A percentile compares a stretch with the other conserved stretches of the same genome.
These are phyloP conservation scores for Schizopygopsis pylzovi DNA, from an alignment of 2,797 vertebrate species.

Conservation along the genomic window DNA sequence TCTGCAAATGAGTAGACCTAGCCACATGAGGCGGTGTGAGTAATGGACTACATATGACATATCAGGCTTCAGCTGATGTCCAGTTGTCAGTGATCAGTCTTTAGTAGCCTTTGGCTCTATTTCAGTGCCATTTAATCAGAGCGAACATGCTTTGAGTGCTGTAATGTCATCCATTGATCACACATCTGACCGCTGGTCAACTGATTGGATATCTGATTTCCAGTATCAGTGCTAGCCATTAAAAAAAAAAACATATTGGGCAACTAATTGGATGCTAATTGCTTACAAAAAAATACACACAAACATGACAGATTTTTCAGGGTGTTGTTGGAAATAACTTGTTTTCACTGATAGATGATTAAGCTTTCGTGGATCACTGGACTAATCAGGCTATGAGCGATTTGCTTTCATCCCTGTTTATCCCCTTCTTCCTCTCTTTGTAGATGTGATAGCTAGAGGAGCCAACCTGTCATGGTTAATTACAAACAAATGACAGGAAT, in stretches of 20 bases:
- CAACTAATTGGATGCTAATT: background rate
- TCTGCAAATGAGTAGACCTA: background rate
- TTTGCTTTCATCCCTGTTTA: slow-evolving; percentile 38
- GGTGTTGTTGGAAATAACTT: background rate
- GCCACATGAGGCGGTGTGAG: background rate
- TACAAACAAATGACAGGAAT: slow-evolving; percentile 8
- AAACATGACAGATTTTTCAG: slow-evolving; percentile 6
- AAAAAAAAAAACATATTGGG: background rate
- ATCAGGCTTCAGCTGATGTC: slow-evolving; percentile 26
- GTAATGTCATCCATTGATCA: slow-evolving; percentile 29
- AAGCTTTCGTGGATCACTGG: background rate
- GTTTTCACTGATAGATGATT: slow-evolving; percentile 25
- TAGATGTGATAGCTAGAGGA: background rate
- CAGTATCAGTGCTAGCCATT: background rate
- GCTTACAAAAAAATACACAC: background rate
- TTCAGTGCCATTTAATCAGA: slow-evolving; percentile 25
- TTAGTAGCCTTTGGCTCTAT: slow-evolving; percentile 42
- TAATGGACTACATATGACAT: slow-evolving; percentile 22
- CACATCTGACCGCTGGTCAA: background rate
- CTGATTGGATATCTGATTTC: background rate
- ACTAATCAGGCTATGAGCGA: slow-evolving; percentile 26
- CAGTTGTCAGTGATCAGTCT: slow-evolving; percentile 22
- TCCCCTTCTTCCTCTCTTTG: slow-evolving; percentile 25
- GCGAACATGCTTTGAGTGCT: slow-evolving; percentile 2
- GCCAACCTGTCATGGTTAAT: slow-evolving; percentile 34